Conservation (phyloP, 2,113 vertebrate genomes). For the Platichthys stellatus region DNA sequence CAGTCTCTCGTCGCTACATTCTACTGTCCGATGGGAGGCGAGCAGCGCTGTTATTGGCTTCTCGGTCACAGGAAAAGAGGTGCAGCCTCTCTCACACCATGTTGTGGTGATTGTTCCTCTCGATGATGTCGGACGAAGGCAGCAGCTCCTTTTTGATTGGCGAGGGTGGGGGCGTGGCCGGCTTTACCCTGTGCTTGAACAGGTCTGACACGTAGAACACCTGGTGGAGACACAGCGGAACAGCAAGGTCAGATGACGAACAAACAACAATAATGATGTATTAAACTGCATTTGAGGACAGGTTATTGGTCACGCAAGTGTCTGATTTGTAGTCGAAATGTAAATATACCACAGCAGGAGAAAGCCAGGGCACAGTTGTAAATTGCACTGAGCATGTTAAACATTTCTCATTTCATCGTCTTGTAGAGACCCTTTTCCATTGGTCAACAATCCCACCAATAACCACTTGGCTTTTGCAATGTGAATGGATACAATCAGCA, state of each 20-base stretch:
- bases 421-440: no score
- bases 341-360: no score
- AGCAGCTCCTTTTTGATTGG: constrained; percentile 95
- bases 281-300: not conserved
- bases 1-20: constrained; percentile 94
- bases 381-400: not conserved
- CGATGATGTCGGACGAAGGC: constrained; percentile 94
- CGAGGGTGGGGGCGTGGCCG: constrained; percentile 84
- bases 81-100: constrained; percentile 82
- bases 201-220: constrained; percentile 97
- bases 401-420: no score
- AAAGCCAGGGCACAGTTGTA: no score
- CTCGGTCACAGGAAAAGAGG: constrained; percentile 81
- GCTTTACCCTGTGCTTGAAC: constrained; percentile 89
- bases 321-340: no score
- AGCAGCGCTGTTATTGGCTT: constrained; percentile 89
- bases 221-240: constrained; percentile 72
- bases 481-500: no score
- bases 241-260: not conserved
- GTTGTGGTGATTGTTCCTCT: constrained; percentile 97
- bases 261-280: not conserved
- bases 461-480: no score
- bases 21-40: constrained; percentile 99
- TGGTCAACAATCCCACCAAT: no score
- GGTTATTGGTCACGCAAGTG: not conserved